A percentile compares a stretch with the other conserved stretches of the same genome.
Evolutionary conservation across 2,113 vertebrate species (phyloP).

Genomic region (Phrynosoma platyrhinos): DNA sequence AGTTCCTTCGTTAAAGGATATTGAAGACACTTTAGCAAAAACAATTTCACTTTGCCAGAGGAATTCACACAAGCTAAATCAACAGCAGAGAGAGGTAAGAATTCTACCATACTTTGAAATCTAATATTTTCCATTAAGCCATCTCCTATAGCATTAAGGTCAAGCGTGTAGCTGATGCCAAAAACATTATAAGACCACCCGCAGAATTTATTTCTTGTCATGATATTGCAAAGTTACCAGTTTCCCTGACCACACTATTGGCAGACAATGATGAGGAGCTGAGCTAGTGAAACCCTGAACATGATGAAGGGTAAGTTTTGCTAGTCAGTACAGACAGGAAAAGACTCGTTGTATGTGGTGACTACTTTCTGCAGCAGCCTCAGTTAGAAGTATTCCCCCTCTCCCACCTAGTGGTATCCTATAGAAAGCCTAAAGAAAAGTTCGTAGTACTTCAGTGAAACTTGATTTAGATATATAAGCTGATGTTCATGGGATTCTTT

Average conservation of each 20-base stretch:
- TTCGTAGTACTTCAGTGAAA: background rate
- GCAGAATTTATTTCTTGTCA: background rate
- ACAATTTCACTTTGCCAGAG: conserved; percentile 90
- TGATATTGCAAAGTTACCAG: background rate
- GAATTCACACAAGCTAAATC: conserved; percentile 88
- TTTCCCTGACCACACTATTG: background rate
- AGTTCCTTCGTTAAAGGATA: conserved; percentile 68
- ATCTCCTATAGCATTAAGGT: background rate
- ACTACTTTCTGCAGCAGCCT: background rate
- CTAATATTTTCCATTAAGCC: conserved; percentile 18
- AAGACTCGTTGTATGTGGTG: background rate
- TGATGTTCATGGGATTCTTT: background rate
- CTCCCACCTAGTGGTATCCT: background rate
- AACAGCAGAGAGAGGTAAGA: conserved; percentile 91
- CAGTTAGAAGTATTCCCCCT: background rate
- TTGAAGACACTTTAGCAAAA: conserved; percentile 83
- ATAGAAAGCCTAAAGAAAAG: background rate
- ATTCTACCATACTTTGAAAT: background rate
- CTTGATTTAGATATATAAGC: background rate
- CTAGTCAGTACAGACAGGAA: background rate
- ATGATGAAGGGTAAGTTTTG: background rate
- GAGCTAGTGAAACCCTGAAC: background rate
- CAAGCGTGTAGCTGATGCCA: background rate
- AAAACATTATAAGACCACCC: background rate
- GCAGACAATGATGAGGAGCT: background rate